These are phyloP conservation scores for Hirtodrosophila alboralis DNA, from an alignment of 2,888 invertebrate species.

Conservation along the genomic window DNA sequence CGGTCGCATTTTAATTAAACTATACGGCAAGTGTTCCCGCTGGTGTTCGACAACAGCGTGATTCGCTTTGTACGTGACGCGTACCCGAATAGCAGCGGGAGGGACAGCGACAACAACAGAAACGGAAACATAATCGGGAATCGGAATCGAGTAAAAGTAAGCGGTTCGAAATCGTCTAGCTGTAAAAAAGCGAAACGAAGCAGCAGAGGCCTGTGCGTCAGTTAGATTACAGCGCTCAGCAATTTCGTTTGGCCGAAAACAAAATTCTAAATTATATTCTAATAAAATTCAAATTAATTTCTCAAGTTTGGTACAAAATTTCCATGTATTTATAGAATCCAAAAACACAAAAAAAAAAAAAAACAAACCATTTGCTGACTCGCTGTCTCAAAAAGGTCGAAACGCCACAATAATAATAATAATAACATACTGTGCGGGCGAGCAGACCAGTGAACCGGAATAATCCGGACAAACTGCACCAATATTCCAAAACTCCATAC, in stretches of 20 bases:
- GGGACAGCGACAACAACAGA: constrained; percentile 15
- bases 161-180: constrained; percentile 31
- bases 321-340: constrained; percentile 37
- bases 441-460: constrained; percentile 11
- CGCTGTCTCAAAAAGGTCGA: not conserved
- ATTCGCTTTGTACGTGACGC: constrained; percentile 24
- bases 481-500: constrained; percentile 18
- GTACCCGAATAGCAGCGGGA: constrained; percentile 32
- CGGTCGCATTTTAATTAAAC: constrained; percentile 31
- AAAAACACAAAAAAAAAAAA: constrained; percentile 16
- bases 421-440: constrained; percentile 1
- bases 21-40: constrained; percentile 38
- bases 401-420: constrained; percentile 7
- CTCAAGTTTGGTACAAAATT: constrained; percentile 28
- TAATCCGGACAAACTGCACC: constrained; percentile 8
- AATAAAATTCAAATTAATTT: constrained; percentile 16
- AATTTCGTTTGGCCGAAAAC: constrained; percentile 20
- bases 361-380: constrained; percentile 16
- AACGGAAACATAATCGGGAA: constrained; percentile 26
- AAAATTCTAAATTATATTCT: constrained; percentile 1
- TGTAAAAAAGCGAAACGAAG: constrained; percentile 21
- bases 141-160: constrained; percentile 40
- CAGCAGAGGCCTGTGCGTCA: constrained; percentile 22
- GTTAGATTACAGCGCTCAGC: constrained; percentile 31
- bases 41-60: constrained; percentile 41